A percentile compares a stretch with the other conserved stretches of the same genome.
Conservation (phyloP, 2,797 vertebrate genomes). For the Danio kyathit region DNA sequence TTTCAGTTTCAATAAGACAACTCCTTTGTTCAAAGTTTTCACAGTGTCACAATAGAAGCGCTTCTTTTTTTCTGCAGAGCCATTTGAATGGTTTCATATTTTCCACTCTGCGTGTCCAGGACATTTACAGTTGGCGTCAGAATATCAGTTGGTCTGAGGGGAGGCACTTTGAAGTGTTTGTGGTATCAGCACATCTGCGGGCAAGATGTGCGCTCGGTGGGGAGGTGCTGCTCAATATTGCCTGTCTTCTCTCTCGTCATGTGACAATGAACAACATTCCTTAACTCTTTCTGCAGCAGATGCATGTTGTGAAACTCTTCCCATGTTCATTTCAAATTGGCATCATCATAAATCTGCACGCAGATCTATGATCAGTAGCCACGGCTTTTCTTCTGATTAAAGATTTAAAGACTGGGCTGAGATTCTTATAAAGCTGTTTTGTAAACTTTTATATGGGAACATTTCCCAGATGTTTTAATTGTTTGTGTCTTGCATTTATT, state of each 20-base stretch:
- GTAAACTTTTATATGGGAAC: no score
- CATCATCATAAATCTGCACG: conserved; percentile 42
- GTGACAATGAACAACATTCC: conserved; percentile 93
- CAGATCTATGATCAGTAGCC: conserved; percentile 19
- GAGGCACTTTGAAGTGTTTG: conserved; percentile 98
- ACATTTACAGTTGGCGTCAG: conserved; percentile 99
- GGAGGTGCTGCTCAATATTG: conserved; percentile 72
- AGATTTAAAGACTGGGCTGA: conserved; percentile 38
- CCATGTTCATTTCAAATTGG: conserved; percentile 32
- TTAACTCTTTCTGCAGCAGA: conserved; percentile 84
- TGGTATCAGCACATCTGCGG: conserved; percentile 96
- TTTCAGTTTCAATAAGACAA: conserved; percentile 20
- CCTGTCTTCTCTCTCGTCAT: conserved; percentile 87
- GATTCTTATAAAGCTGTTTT: conserved; percentile 33
- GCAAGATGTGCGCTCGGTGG: conserved; percentile 90
- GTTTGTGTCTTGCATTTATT: no score
- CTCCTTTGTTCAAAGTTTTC: conserved; percentile 33
- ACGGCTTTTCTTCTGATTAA: conserved; percentile 47
- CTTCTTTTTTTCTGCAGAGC: conserved; percentile 29
- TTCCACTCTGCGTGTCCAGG: conserved; percentile 92
- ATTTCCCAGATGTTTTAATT: no score
- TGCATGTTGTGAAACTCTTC: conserved; percentile 49
- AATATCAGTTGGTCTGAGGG: conserved; percentile 93
- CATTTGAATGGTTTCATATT: conserved; percentile 87
- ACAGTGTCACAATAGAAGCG: conserved; percentile 26